phyloP scores from a whole-genome alignment of 2,888 invertebrate species.

The Ceramica pisi region DNA sequence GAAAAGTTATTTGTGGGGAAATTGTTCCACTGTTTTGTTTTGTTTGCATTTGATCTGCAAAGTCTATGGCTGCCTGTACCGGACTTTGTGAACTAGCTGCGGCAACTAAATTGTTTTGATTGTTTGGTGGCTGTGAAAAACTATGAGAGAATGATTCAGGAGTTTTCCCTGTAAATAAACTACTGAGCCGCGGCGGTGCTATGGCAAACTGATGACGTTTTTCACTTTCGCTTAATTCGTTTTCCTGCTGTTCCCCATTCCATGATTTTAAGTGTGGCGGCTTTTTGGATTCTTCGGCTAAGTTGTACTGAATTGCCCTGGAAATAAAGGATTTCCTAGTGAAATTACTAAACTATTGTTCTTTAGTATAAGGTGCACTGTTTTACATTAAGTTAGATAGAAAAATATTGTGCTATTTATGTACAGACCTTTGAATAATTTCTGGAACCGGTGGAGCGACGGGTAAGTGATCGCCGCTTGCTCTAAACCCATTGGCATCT shows the following conservation, averaged over 20 bases:
- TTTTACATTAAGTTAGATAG: neutral
- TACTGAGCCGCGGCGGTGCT: constrained; percentile 72
- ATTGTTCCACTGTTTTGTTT: constrained; percentile 81
- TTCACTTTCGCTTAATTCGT: constrained; percentile 75
- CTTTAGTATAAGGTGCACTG: neutral
- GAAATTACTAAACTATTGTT: neutral
- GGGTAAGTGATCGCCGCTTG: constrained; percentile 94
- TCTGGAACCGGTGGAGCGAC: constrained; percentile 94
- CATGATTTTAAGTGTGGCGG: constrained; percentile 82
- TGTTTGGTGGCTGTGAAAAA: constrained; percentile 76
- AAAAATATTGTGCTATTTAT: neutral
- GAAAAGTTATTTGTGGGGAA: constrained; percentile 87
- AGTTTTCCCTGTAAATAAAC: constrained; percentile 85
- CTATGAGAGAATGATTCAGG: constrained; percentile 88
- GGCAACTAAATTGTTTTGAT: constrained; percentile 79
- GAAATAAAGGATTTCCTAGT: constrained; percentile 17
- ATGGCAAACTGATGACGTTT: constrained; percentile 70
- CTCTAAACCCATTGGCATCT: constrained; percentile 94
- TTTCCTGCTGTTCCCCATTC: constrained; percentile 80
- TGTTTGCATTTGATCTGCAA: constrained; percentile 77
- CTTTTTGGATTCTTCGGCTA: constrained; percentile 87
- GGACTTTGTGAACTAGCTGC: constrained; percentile 80
- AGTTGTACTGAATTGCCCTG: constrained; percentile 87
- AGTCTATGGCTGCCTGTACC: constrained; percentile 78
- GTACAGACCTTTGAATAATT: constrained; percentile 91